Evolutionary conservation across 30 jellyfish, hydroid and myxozoan genomes (phyloP).

Genomic region (Sanderia malayensis): DNA sequence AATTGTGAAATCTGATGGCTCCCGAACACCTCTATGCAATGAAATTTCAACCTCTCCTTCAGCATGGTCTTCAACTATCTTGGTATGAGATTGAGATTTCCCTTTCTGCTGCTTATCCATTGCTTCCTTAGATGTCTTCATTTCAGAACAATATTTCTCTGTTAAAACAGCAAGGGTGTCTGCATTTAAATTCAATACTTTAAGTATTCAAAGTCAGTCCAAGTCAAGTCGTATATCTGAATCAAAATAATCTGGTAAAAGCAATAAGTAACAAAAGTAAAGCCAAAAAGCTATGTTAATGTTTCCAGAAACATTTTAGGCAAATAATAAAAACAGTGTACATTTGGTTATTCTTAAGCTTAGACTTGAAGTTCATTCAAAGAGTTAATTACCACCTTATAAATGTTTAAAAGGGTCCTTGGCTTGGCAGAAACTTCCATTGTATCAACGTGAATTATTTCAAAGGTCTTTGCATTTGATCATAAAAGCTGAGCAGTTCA

Average conservation of each 20-base stretch:
- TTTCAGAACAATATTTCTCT: constrained; percentile 41
- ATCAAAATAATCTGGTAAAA: too few species aligned
- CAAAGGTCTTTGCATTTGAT: too few species aligned
- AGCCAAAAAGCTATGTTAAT: neutral
- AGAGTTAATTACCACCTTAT: too few species aligned
- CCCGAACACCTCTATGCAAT: constrained; percentile 25
- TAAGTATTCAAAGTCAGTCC: neutral
- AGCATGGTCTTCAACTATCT: neutral
- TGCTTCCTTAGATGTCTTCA: neutral
- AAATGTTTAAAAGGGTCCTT: too few species aligned
- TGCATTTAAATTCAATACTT: too few species aligned
- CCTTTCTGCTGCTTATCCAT: constrained; percentile 3
- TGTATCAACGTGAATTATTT: too few species aligned
- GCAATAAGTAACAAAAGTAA: neutral
- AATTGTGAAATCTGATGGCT: constrained; percentile 15
- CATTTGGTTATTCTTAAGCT: neutral
- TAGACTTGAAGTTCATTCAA: too few species aligned
- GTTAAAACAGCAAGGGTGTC: too few species aligned
- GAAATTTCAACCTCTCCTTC: constrained; percentile 3
- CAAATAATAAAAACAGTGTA: neutral
- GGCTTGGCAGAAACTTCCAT: too few species aligned
- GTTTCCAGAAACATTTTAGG: neutral
- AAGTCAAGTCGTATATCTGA: neutral
- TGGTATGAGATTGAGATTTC: too few species aligned
- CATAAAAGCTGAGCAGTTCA: too few species aligned